Base-by-base conservation (phyloP, 2,113 vertebrate species). In the Atractosteus spatula region DNA sequence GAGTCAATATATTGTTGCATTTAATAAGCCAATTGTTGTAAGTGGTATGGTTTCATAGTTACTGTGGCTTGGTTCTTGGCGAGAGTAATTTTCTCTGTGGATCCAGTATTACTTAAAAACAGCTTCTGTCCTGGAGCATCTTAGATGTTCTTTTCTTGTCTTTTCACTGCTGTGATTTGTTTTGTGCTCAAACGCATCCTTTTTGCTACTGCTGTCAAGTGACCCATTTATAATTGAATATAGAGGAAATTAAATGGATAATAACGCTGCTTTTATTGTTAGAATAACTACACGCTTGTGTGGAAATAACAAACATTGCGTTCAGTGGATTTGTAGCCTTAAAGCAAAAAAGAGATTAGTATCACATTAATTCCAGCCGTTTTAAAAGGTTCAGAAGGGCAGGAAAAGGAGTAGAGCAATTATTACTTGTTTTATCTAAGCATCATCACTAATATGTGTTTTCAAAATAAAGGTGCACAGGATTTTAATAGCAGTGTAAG, bases 291-390 rank as follows among this genome's bases (percentile, higher is more conserved):
- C 66, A 55, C 55, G 55, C 84, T 76, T 82, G 76, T 82, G 75
- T 78, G 74, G 65, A 77, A 76, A 59, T 80, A 79, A 78, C 73
- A 76, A 72, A 68, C 74, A 69, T 80, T 78, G 72, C 68, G 81
- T 78, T 42, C 44, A 11, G 44, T 56, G 8, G 29, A 14, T 10
- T 56, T 68, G 45, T 77, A 77, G 72, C 78, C 56, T 42, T 77
- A 42, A 73, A 81, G 70, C 68, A 74, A 75, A 70, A 29, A 74
- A 75, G 7, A 7, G 55, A 62, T 7, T 70, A 74, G 76, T 79
- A 74, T 80, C 17, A 4, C 77, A 71, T 83, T 90, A 87, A 77
- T 89, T 76, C 79, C 76, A 82, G 69, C 73, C 79, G 73, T 76
- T 89, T 68, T 81, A 51, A 78, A 17, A 17, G 41, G 66, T 55